Conservation (phyloP, 1,140 invertebrate species). For the Meteorus sp. region DNA sequence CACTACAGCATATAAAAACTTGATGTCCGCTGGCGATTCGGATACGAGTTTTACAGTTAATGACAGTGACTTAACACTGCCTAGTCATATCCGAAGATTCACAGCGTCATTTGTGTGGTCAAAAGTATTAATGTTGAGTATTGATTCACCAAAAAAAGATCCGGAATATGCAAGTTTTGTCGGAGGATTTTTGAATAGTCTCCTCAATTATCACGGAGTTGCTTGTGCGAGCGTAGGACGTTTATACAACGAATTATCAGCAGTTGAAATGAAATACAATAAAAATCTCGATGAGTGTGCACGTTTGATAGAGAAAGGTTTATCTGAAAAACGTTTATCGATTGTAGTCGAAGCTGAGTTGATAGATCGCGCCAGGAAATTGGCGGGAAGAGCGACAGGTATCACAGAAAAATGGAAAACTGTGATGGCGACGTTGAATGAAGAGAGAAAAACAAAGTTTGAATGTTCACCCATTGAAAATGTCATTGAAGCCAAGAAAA, state of each 20-base stretch:
- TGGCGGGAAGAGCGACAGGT: constrained; percentile 35
- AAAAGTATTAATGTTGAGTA: constrained; percentile 45
- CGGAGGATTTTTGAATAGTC: constrained; percentile 31
- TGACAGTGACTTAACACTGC: constrained; percentile 30
- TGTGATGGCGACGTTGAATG: constrained; percentile 5
- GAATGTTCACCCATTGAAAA: constrained; percentile 16
- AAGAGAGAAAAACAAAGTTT: constrained; percentile 1
- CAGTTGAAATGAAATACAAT: constrained; percentile 43
- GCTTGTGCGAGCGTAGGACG: constrained; percentile 32
- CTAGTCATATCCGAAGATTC: constrained; percentile 42
- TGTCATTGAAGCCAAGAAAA: constrained; percentile 28
- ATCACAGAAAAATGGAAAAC: constrained; percentile 28
- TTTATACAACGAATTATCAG: constrained; percentile 46
- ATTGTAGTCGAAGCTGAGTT: constrained; percentile 35
- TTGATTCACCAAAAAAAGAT: constrained; percentile 48
- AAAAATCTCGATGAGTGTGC: constrained; percentile 42
- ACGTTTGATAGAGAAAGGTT: constrained; percentile 32
- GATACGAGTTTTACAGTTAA: not conserved
- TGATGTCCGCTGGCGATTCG: constrained; percentile 4
- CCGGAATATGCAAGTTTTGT: constrained; percentile 26
- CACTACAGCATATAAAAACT: constrained; percentile 23
- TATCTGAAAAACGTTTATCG: constrained; percentile 33
- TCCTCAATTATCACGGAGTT: constrained; percentile 40
- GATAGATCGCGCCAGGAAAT: constrained; percentile 37
- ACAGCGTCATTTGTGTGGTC: constrained; percentile 41